Evolutionary conservation across 2,888 invertebrate genomes (phyloP), one percentile per base, ranked within the genome.

Genomic region (Salticus scenicus): DNA sequence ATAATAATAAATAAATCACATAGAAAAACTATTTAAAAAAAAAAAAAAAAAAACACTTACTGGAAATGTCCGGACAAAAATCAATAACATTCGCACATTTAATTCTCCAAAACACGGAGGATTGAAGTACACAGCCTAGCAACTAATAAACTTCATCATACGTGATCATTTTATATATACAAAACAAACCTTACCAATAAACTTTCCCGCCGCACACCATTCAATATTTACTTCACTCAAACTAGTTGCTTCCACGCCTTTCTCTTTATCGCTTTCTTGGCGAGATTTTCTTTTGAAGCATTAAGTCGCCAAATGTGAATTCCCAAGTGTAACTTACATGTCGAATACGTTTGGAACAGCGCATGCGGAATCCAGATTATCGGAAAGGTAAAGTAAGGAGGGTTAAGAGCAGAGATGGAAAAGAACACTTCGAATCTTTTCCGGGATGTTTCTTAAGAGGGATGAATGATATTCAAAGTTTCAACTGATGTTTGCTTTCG

Each of bases 201-300:
- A 57, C 57, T 57, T 57, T 57, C 57, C 57, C 57, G 57, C 57
- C 57, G 57, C 57, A 57, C 57, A 57, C 24, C 24, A 57, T 12
- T 57, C 57, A 57, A 57, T 57, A 57, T 57, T 57, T 57, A 57
- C 57, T 57, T 57, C 20, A 57, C 5, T 24, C 4, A 5, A 57
- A 57, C 57, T 57, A 12, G 10, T 47, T 7, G 1, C 4, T 5
- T 24, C 57, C 24, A 24, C 12, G 1, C 24, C 7, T 1, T 24
- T 57, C 5, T 1, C 57, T 20, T 57, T 57, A 57, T 57, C 57
- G 24, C 57, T 57, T 5, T 1, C 17, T 57, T 57, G 57, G 57
- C 57, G 24, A n/a, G 24, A 24, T 57, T 20, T 24, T 5, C 8
- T n/a, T 24, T n/a, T 17, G 17, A 24, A 24, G 20, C 57, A n/a